Conservation (phyloP, 2,797 vertebrate genomes). For the Phalanger gymnotis region DNA sequence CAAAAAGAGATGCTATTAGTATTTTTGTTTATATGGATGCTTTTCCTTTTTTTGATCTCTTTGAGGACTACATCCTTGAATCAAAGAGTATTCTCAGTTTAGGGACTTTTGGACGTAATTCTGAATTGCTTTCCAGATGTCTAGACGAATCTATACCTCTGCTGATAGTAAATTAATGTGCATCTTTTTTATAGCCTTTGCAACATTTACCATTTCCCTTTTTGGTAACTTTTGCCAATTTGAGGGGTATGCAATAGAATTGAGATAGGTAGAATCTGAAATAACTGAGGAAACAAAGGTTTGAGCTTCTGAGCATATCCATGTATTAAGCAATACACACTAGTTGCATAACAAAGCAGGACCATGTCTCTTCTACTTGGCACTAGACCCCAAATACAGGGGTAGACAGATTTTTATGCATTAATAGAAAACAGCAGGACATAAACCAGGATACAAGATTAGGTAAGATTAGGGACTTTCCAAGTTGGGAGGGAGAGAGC, state of each 20-base stretch:
- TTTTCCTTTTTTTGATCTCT: not conserved
- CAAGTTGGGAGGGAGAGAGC: too few relatives aligned
- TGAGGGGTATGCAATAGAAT: not conserved
- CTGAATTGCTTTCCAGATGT: not conserved
- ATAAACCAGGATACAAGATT: not conserved
- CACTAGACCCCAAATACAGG: not conserved
- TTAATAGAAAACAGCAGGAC: not conserved
- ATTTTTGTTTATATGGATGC: not conserved
- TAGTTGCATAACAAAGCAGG: not conserved
- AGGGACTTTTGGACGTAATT: not conserved
- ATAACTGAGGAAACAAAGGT: not conserved
- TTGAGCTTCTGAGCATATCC: not conserved
- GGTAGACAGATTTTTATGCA: not conserved
- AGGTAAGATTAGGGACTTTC: too few relatives aligned
- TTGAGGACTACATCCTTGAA: not conserved
- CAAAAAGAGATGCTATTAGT: not conserved
- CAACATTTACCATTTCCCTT: not conserved
- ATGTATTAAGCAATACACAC: not conserved
- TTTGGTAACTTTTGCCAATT: not conserved
- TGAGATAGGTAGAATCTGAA: not conserved
- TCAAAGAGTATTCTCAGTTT: not conserved
- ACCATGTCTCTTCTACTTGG: not conserved
- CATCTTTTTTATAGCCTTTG: too few relatives aligned
- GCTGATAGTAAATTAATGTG: not conserved
- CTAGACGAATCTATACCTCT: not conserved